Conservation (phyloP, 2,113 vertebrate species). For the Oryzias celebensis region DNA sequence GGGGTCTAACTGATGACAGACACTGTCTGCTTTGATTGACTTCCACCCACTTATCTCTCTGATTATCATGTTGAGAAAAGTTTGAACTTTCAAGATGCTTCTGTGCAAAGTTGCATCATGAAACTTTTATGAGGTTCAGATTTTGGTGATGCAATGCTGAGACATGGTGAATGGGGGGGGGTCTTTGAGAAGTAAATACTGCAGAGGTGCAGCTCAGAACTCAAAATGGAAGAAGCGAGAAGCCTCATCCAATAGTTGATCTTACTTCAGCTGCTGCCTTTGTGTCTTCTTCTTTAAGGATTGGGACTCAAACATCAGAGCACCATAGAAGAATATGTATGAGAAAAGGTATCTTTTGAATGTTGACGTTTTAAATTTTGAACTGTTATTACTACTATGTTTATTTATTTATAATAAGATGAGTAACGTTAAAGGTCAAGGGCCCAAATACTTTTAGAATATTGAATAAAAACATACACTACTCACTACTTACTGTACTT, state of each 20-base stretch:
- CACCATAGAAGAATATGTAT: too few species aligned
- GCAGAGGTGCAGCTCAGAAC: not conserved
- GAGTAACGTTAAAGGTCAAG: too few species aligned
- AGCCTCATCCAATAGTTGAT: not conserved
- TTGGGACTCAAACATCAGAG: too few species aligned
- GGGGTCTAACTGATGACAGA: not conserved
- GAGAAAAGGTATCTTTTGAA: too few species aligned
- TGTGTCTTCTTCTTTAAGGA: too few species aligned
- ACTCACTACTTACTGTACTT: too few species aligned
- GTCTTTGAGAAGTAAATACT: not conserved
- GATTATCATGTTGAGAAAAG: conserved; percentile 11
- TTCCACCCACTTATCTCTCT: conserved; percentile 11
- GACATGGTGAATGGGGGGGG: conserved; percentile 22
- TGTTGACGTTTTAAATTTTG: too few species aligned
- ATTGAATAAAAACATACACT: too few species aligned
- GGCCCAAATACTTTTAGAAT: too few species aligned
- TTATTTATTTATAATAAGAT: too few species aligned
- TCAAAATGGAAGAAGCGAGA: not conserved
- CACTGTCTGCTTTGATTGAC: conserved; percentile 11
- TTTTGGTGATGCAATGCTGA: conserved; percentile 40
- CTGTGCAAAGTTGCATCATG: conserved; percentile 35
- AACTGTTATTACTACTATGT: too few species aligned
- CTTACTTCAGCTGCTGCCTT: too few species aligned
- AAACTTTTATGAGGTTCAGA: conserved; percentile 40
- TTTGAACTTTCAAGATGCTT: conserved; percentile 19